Conservation (phyloP, 2,797 vertebrate genomes). For the Falco biarmicus region DNA sequence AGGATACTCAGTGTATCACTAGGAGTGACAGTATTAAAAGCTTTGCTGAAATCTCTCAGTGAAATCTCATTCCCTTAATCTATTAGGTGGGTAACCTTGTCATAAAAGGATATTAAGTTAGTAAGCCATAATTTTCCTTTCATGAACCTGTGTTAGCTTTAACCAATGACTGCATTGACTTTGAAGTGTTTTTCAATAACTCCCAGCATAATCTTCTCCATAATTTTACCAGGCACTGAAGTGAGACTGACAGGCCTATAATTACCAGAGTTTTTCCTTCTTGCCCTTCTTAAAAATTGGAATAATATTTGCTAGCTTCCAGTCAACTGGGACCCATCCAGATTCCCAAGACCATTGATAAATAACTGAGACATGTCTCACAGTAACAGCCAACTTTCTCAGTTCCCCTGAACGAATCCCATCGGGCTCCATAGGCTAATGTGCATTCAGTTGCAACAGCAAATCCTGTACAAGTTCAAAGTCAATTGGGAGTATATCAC, state of each 20-base stretch:
- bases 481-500: background rate
- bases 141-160: background rate
- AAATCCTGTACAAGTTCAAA: background rate
- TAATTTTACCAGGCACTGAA: background rate
- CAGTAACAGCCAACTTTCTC: background rate
- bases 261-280: background rate
- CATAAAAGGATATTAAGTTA: background rate
- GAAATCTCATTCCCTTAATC: rapidly evolving
- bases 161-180: background rate
- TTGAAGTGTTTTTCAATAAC: background rate
- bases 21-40: background rate
- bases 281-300: background rate
- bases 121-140: background rate
- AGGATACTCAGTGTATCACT: background rate
- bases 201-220: background rate
- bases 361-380: background rate
- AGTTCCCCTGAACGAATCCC: background rate
- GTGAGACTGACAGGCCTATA: background rate
- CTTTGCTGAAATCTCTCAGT: background rate
- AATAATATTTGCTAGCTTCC: background rate
- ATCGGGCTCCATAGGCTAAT: background rate
- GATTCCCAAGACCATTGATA: background rate
- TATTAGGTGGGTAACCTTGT: background rate
- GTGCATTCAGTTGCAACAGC: background rate
- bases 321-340: background rate